Percentiles rank a stretch among this genome's conserved stretches.
These are phyloP conservation scores for Machimus atricapillus DNA, from an alignment of 2,888 invertebrate species.

Conservation along the genomic window DNA sequence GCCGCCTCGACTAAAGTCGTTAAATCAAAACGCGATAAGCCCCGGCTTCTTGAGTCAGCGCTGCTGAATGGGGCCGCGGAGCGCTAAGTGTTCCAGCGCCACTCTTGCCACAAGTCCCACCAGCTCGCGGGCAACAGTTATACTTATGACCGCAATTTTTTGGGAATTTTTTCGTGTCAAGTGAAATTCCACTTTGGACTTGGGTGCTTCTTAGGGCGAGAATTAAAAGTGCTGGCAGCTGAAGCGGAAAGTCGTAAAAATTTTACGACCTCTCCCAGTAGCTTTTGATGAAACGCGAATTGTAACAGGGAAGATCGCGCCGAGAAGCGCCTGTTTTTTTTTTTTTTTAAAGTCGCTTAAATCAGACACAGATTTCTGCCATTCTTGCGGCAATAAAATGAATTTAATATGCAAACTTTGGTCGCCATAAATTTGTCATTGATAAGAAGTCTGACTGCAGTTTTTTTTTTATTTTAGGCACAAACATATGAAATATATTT, in stretches of 20 bases:
- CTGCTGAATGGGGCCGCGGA: neutral
- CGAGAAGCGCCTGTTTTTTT: neutral
- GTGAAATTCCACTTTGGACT: neutral
- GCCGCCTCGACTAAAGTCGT: neutral
- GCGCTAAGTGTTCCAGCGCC: neutral
- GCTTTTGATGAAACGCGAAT: neutral
- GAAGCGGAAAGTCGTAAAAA: neutral
- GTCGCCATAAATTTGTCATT: neutral
- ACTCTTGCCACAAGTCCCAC: neutral
- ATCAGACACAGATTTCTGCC: neutral
- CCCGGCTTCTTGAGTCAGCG: neutral
- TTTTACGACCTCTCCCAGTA: neutral
- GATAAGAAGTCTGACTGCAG: neutral
- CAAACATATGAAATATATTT: neutral
- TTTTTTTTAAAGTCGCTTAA: neutral
- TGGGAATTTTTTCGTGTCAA: neutral
- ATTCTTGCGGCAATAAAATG: neutral
- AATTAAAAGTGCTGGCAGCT: neutral
- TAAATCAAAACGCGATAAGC: neutral
- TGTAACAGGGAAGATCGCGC: neutral
- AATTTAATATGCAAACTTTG: slow-evolving; percentile 2
- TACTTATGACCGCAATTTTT: neutral
- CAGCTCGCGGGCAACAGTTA: neutral
- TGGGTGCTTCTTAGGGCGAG: neutral
- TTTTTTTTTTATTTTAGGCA: neutral